Evolutionary conservation across 2,888 invertebrate genomes (phyloP).

Genomic region (Teleiodes luculella): DNA sequence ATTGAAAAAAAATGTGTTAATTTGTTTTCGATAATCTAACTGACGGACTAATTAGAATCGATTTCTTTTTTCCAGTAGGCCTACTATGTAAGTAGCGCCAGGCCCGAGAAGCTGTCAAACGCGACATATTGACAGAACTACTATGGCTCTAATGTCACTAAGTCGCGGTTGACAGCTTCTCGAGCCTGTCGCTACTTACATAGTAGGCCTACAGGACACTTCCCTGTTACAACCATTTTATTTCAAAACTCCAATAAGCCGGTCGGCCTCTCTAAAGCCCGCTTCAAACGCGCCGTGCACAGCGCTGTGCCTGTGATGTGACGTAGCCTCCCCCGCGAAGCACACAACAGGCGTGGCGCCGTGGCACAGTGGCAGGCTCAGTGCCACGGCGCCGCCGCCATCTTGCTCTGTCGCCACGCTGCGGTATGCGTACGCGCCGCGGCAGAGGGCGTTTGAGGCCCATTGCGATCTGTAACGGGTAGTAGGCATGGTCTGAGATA

Average conservation of each 20-base stretch:
- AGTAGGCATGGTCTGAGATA: background rate
- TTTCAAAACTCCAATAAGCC: conserved; percentile 63
- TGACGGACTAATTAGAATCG: too few relatives aligned
- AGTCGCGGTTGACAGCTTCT: too few relatives aligned
- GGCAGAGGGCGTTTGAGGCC: conserved; percentile 78
- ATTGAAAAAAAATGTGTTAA: too few relatives aligned
- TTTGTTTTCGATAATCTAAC: too few relatives aligned
- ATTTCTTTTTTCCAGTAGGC: too few relatives aligned
- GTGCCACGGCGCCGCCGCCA: conserved; percentile 69
- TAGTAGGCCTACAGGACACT: too few relatives aligned
- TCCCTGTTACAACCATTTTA: background rate
- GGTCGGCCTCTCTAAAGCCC: conserved; percentile 85
- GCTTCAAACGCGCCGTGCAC: conserved; percentile 86
- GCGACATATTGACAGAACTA: too few relatives aligned
- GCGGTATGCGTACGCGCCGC: conserved; percentile 83
- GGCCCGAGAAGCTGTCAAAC: too few relatives aligned
- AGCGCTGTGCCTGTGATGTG: conserved; percentile 80
- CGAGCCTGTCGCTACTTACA: too few relatives aligned
- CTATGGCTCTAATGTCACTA: too few relatives aligned
- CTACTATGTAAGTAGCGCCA: too few relatives aligned
- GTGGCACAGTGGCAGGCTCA: conserved; percentile 76
- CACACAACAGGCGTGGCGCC: conserved; percentile 71
- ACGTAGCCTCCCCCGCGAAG: conserved; percentile 84
- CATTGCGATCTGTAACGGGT: conserved; percentile 78
- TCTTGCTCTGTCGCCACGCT: conserved; percentile 76